Evolutionary conservation across 2,888 invertebrate species (phyloP), one percentile per base, ranked within the genome.

Genomic region (Amphipyra berbera): DNA sequence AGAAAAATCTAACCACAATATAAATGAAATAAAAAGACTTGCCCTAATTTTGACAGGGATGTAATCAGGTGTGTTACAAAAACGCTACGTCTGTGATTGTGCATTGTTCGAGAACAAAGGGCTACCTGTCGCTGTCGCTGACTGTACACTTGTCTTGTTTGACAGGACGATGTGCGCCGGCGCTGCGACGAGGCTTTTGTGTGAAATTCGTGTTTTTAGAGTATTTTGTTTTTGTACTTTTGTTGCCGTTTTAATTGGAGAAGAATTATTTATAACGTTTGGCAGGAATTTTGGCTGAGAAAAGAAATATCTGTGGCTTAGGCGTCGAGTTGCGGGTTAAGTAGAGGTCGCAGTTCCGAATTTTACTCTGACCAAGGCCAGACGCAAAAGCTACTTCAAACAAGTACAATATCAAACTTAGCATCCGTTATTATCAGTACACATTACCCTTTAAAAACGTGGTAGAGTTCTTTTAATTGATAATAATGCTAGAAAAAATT

Each of bases 91-190:
- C 76, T 82, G 78, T 80, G 84, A 84, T 83, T 82, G 82, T 82
- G 82, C 79, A 88, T 89, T 89, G 88, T 88, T 83, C 78, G 77
- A 70, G 75, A 83, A 88, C 88, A 88, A 90, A 86, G 86, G 73
- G 82, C 86, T 90, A 90, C 90, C 91, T 91, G 90, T 90, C 88
- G 81, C 78, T 65, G 80, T 69, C 76, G 76, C 65, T 81, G 73
- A 61, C 50, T 61, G 74, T 69, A 69, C 86, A 83, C 83, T 83
- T 84, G 83, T 83, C 81, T 72, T 53, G 47, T 64, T 75, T 78
- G 81, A 77, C 74, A 82, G 63, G 47, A 1, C 35, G 68, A 42
- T 53, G 55, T 74, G 69, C 69, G 74, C 74, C 70, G 69, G 69
- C 76, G 71, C 72, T 52, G 56, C 52, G 33, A 14, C 35, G 30